A percentile compares a stretch with the other conserved stretches of the same genome.
These are phyloP conservation scores for Cryptotermes secundus DNA, from an alignment of 1,140 invertebrate genomes.

Conservation along the genomic window DNA sequence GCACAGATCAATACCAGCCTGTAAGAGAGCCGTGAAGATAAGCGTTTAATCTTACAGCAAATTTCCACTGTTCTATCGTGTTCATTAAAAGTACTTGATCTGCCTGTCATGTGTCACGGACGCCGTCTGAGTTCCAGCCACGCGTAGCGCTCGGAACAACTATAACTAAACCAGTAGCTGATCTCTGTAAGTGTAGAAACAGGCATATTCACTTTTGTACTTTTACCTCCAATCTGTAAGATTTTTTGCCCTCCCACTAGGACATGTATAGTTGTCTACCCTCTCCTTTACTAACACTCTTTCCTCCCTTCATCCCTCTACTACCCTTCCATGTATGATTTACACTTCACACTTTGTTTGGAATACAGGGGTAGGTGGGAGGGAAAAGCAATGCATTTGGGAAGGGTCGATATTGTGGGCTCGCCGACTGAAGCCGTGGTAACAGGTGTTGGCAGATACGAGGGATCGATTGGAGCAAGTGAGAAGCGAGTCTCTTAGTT, in stretches of 20 bases:
- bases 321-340: conserved; percentile 26
- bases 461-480: not conserved
- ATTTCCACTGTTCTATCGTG: too few relatives aligned
- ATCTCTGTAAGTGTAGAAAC: not conserved
- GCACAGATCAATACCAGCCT: too few relatives aligned
- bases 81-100: too few relatives aligned
- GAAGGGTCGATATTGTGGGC: conserved; percentile 21
- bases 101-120: too few relatives aligned
- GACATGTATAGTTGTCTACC: conserved; percentile 18
- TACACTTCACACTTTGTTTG: conserved; percentile 29
- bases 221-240: conserved; percentile 5
- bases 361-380: not conserved
- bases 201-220: not conserved
- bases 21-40: too few relatives aligned
- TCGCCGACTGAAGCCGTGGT: conserved; percentile 3
- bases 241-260: not conserved
- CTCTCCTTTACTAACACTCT: not conserved
- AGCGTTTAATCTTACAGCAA: too few relatives aligned
- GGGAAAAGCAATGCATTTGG: conserved; percentile 22
- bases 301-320: not conserved
- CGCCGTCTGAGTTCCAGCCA: too few relatives aligned
- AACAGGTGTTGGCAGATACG: conserved; percentile 27
- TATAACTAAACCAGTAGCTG: too few relatives aligned
- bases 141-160: too few relatives aligned
- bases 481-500: not conserved